Conservation (phyloP, 2,113 vertebrate species). For the Protobothrops flavoviridis region DNA sequence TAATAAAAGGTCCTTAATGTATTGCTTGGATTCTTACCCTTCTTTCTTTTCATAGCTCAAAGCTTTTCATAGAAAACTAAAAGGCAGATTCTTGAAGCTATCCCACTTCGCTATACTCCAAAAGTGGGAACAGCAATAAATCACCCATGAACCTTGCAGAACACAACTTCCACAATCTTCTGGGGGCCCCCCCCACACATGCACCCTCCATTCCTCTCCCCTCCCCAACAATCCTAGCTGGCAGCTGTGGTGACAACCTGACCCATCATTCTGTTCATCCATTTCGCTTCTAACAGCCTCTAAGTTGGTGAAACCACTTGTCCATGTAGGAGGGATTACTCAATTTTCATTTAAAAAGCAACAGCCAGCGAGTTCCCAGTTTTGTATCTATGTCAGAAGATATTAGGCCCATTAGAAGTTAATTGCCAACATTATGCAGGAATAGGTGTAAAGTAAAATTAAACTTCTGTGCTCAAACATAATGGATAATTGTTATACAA, state of each 20-base stretch:
- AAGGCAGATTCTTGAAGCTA: background rate
- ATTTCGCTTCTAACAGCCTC: background rate
- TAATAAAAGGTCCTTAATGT: background rate
- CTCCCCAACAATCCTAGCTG: background rate
- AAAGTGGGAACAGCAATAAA: background rate
- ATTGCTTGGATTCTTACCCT: background rate
- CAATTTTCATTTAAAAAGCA: background rate
- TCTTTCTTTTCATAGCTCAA: background rate
- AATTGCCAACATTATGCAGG: background rate
- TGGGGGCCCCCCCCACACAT: background rate
- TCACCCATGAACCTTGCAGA: background rate
- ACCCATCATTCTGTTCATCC: too few relatives aligned
- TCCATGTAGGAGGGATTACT: background rate
- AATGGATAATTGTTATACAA: background rate
- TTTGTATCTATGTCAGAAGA: background rate
- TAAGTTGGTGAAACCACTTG: background rate
- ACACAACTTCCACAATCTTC: background rate
- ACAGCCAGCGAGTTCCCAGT: background rate
- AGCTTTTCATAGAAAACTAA: background rate
- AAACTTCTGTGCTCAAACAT: background rate
- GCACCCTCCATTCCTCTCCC: background rate
- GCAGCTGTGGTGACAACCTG: too few relatives aligned
- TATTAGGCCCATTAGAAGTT: background rate
- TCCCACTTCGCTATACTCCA: background rate
- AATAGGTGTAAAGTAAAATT: slow-evolving; percentile 9